Evolutionary conservation across 2,888 invertebrate genomes (phyloP).

Genomic region (Marasmarcha lunaedactyla): DNA sequence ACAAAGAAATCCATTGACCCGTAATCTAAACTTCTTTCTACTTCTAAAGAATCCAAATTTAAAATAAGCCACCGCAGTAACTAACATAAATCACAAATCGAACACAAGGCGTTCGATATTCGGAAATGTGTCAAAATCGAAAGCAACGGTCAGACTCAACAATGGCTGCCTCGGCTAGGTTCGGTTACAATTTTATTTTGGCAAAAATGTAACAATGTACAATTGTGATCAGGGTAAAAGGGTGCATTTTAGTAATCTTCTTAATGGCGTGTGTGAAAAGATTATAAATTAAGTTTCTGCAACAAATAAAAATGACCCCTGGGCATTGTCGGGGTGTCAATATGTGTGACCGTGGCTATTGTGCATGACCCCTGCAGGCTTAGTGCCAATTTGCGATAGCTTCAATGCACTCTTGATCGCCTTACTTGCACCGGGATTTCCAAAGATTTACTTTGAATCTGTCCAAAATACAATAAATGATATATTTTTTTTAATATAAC

Average conservation of each 20-base stretch:
- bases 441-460: slow-evolving; percentile 29
- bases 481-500: slow-evolving; percentile 6
- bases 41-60: slow-evolving; percentile 23
- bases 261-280: slow-evolving; percentile 71
- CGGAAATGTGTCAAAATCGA: slow-evolving; percentile 59
- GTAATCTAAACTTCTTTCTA: slow-evolving; percentile 48
- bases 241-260: slow-evolving; percentile 68
- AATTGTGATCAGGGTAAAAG: slow-evolving; percentile 65
- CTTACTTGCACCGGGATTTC: slow-evolving; percentile 31
- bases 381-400: slow-evolving; percentile 59
- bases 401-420: slow-evolving; percentile 48
- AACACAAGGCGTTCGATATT: slow-evolving; percentile 45
- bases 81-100: slow-evolving; percentile 61
- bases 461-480: slow-evolving; percentile 33
- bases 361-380: slow-evolving; percentile 58
- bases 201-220: slow-evolving; percentile 61
- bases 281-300: slow-evolving; percentile 71
- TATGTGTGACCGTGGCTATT: slow-evolving; percentile 64
- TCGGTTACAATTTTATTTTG: slow-evolving; percentile 54
- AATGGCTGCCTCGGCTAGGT: slow-evolving; percentile 33
- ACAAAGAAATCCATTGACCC: slow-evolving; percentile 57
- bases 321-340: slow-evolving; percentile 65
- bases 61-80: slow-evolving; percentile 31
- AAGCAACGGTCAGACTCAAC: slow-evolving; percentile 43
- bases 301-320: slow-evolving; percentile 71